Evolutionary conservation across 2,113 vertebrate genomes (phyloP), one percentile per base, ranked within the genome.

Genomic region (Clarias magur): DNA sequence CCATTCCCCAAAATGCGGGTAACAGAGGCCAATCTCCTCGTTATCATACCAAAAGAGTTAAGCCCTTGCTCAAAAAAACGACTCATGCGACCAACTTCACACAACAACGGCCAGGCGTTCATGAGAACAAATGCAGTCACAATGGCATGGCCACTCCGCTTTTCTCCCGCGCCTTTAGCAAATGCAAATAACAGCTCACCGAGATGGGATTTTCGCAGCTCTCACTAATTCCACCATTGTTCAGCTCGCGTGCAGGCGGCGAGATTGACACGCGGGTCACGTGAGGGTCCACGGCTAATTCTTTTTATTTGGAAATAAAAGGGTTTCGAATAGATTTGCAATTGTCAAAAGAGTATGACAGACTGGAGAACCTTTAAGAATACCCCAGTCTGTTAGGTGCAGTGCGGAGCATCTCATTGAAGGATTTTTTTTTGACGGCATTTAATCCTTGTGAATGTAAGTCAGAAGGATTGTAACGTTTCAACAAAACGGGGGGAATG

Each of bases 231-330:
- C 95, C 86, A 23, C 94, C 92, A 91, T 97, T 97, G 96, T 96
- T 93, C 85, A 89, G 91, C 95, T 97, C 95, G 95, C 95, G 96
- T 97, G 96, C 96, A 95, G 95, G 95, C 95, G 92, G 91, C 86
- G 75, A 92, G 93, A 93, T 72, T 92, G 96, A 95, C 95, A 96
- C 85, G 90, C 89, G 89, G 91, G 90, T 97, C 96, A 96, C 95
- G 95, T 96, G 96, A 96, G 68, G 91, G 94, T 93, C 93, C 92
- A 80, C 63, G 34, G 30, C 42, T 60, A 70, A 73, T 56, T 81
- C 63, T 56, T 67, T 83, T 88, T 59, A 21, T 84, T 84, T 30
- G 4, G 17, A 12, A 62, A 34, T 48, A 80, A 80, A 80, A 23
- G 30, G 62, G 83, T 88, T 90, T 87, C 90, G 83, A 92, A 87